These are phyloP conservation scores for Temnothorax ravouxi DNA, from an alignment of 2,888 invertebrate species.

Conservation along the genomic window DNA sequence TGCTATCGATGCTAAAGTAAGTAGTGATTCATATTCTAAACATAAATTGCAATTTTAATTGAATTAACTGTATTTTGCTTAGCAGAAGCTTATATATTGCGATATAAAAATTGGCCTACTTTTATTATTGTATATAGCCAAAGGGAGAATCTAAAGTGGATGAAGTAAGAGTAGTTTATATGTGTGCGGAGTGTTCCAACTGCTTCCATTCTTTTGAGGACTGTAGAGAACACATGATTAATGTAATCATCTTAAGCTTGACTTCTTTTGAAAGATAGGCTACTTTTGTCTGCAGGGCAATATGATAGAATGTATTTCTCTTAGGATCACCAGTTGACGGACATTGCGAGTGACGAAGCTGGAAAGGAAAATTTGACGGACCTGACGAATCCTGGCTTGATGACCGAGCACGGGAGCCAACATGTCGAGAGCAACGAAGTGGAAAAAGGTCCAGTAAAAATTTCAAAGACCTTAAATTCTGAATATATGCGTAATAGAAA, in stretches of 20 bases:
- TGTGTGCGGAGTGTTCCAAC: slow-evolving; percentile 87
- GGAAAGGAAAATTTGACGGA: slow-evolving; percentile 67
- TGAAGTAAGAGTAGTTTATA: slow-evolving; percentile 84
- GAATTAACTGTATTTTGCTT: slow-evolving; percentile 21
- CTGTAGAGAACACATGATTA: slow-evolving; percentile 87
- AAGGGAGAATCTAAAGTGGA: slow-evolving; percentile 72
- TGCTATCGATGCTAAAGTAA: slow-evolving; percentile 70
- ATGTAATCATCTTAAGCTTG: slow-evolving; percentile 79
- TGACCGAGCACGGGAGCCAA: slow-evolving; percentile 58
- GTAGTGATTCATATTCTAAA: background rate
- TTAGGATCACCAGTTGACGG: slow-evolving; percentile 80
- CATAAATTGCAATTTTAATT: background rate
- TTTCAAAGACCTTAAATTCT: slow-evolving; percentile 70
- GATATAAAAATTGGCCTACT: slow-evolving; percentile 26
- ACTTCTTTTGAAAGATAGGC: slow-evolving; percentile 39
- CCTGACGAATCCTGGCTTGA: slow-evolving; percentile 59
- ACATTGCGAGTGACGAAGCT: slow-evolving; percentile 71
- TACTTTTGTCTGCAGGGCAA: background rate
- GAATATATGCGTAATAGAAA: slow-evolving; percentile 77
- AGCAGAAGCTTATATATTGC: slow-evolving; percentile 23
- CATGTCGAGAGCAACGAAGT: slow-evolving; percentile 58
- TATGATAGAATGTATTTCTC: slow-evolving; percentile 57
- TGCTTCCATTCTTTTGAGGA: slow-evolving; percentile 86
- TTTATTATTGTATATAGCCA: slow-evolving; percentile 51
- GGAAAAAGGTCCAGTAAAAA: slow-evolving; percentile 70